These are phyloP conservation scores for Lophochroa leadbeateri DNA, from an alignment of 2,113 vertebrate genomes.

Conservation along the genomic window DNA sequence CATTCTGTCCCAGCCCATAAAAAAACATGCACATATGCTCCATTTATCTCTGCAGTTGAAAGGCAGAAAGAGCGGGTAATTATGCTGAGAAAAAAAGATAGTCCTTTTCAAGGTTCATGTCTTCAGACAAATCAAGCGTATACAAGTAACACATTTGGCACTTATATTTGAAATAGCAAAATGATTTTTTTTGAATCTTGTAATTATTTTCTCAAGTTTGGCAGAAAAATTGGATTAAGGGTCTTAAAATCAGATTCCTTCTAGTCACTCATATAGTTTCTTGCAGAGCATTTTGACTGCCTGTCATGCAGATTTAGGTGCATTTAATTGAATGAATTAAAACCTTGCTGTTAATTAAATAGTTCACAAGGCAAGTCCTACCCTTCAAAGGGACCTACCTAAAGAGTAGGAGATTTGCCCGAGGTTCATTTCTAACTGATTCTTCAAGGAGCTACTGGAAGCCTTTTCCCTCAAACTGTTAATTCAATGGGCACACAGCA, in stretches of 20 bases:
- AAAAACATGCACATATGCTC: constrained; percentile 5
- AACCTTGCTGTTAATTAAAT: constrained; percentile 1
- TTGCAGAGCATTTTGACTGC: neutral
- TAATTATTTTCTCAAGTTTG: constrained; percentile 61
- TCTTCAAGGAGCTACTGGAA: constrained; percentile 45
- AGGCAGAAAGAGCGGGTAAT: constrained; percentile 46
- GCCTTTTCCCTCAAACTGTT: constrained; percentile 8
- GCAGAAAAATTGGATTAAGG: constrained; percentile 54
- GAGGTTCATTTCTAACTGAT: constrained; percentile 10
- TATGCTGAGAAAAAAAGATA: constrained; percentile 29
- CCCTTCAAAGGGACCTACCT: neutral
- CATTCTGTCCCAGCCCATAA: neutral
- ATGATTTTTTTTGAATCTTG: constrained; percentile 54
- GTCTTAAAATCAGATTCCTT: constrained; percentile 45
- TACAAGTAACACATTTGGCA: constrained; percentile 16
- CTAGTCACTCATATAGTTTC: neutral
- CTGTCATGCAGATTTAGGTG: neutral
- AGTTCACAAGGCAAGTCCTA: neutral
- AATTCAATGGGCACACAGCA: constrained; percentile 40
- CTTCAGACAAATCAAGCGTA: constrained; percentile 34
- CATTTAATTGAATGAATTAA: neutral
- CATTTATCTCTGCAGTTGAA: constrained; percentile 35
- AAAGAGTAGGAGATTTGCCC: neutral
- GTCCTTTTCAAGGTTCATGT: constrained; percentile 38
- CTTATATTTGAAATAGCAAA: constrained; percentile 40